A percentile compares a stretch with the other conserved stretches of the same genome.
phyloP scores from a whole-genome alignment of 2,888 invertebrate genomes.

The Saturnia japonica region DNA sequence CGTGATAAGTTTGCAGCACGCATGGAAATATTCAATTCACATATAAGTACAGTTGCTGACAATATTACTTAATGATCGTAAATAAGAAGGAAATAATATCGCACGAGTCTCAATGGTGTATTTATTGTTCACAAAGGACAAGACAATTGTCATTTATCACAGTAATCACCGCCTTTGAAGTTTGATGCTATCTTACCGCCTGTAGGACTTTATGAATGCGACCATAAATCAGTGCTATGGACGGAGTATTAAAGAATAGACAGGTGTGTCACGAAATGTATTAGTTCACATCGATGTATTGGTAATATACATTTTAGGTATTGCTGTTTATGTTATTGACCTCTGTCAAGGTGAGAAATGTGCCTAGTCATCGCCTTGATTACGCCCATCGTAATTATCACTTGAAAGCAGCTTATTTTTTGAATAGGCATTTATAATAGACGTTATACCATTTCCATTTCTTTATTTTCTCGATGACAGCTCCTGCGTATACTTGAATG shows the following conservation, averaged over 20 bases:
- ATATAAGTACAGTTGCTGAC: constrained; percentile 68
- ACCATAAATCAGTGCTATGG: constrained; percentile 55
- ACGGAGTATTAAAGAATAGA: constrained; percentile 38
- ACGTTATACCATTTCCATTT: no score
- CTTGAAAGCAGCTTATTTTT: constrained; percentile 50
- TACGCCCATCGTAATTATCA: constrained; percentile 56
- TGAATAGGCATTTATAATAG: constrained; percentile 39
- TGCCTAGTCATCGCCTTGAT: constrained; percentile 59
- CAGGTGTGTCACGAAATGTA: constrained; percentile 17
- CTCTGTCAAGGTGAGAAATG: constrained; percentile 61
- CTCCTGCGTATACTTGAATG: no score
- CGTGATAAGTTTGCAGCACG: constrained; percentile 61
- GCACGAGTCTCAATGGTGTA: constrained; percentile 67
- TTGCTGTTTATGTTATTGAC: constrained; percentile 51
- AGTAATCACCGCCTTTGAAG: constrained; percentile 78
- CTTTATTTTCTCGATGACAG: no score
- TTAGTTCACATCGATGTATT: background rate
- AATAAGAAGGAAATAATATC: constrained; percentile 73
- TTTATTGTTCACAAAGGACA: constrained; percentile 75
- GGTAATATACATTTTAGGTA: background rate
- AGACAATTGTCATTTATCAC: constrained; percentile 80
- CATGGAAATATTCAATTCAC: constrained; percentile 76
- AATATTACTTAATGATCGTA: constrained; percentile 77
- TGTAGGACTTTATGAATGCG: constrained; percentile 52
- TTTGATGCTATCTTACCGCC: constrained; percentile 73